Evolutionary conservation across 2,888 invertebrate species (phyloP).

Genomic region (Thelaira solivaga): DNA sequence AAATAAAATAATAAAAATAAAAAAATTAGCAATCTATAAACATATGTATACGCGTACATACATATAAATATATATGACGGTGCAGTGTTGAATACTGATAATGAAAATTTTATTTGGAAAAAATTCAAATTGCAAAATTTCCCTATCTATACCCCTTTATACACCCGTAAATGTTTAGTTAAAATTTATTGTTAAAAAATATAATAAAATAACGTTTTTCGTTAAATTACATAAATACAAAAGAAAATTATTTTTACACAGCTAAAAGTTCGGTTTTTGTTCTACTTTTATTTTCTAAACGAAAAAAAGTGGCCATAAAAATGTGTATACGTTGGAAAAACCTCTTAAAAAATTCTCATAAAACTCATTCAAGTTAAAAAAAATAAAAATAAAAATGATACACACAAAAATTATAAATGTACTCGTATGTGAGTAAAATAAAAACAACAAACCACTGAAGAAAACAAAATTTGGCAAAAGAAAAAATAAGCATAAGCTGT

Average conservation of each 20-base stretch:
- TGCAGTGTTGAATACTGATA: not conserved
- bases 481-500: too few species aligned
- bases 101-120: conserved; percentile 18
- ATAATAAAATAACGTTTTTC: not conserved
- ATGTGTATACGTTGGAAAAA: conserved; percentile 58
- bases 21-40: too few species aligned
- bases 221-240: conserved; percentile 32
- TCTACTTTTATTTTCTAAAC: conserved; percentile 14
- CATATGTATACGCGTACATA: too few species aligned
- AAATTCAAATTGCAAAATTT: not conserved
- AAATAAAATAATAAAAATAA: not conserved
- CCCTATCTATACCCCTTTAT: too few species aligned
- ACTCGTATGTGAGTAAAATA: conserved; percentile 10
- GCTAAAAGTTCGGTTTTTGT: conserved; percentile 24
- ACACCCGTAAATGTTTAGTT: not conserved
- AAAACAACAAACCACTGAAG: conserved; percentile 11
- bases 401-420: conserved; percentile 35
- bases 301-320: conserved; percentile 58
- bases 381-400: conserved; percentile 36
- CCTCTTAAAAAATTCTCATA: conserved; percentile 41
- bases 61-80: conserved; percentile 25
- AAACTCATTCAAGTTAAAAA: conserved; percentile 43
- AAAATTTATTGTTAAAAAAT: not conserved
- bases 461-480: conserved; percentile 47
- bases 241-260: conserved; percentile 32